phyloP scores from a whole-genome alignment of 2,888 invertebrate genomes.

The Torymus aiolomorphi region DNA sequence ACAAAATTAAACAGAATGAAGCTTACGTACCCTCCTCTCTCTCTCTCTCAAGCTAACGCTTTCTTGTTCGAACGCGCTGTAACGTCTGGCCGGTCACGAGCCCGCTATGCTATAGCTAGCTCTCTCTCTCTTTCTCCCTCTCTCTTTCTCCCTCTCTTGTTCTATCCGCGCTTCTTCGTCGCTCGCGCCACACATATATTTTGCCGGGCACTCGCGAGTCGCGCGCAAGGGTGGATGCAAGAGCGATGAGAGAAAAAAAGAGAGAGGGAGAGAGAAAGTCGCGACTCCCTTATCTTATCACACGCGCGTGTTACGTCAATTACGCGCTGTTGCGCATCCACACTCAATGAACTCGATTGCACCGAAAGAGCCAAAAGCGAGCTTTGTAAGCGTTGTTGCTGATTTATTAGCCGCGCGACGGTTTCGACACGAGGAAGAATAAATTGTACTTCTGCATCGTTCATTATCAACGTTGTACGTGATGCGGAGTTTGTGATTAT shows the following conservation, averaged over 20 bases:
- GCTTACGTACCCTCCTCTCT: too few relatives aligned
- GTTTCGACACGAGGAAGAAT: too few relatives aligned
- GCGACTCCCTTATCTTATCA: constrained; percentile 36
- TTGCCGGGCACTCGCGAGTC: neutral
- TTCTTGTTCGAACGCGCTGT: too few relatives aligned
- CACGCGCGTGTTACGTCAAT: constrained; percentile 45
- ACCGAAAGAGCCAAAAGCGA: neutral
- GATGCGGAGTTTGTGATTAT: too few relatives aligned
- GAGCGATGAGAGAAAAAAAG: neutral
- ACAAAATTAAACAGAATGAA: too few relatives aligned
- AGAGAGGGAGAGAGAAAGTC: neutral
- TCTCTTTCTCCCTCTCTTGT: constrained; percentile 14
- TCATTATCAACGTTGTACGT: too few relatives aligned
- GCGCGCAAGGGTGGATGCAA: neutral
- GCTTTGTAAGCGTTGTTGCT: too few relatives aligned
- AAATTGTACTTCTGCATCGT: too few relatives aligned
- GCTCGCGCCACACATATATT: neutral
- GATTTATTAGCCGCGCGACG: too few relatives aligned
- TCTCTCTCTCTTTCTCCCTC: constrained; percentile 1
- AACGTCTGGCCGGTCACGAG: too few relatives aligned
- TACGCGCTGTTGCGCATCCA: constrained; percentile 11
- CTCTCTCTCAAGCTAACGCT: too few relatives aligned
- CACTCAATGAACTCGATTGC: constrained; percentile 39
- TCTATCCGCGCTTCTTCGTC: constrained; percentile 1
- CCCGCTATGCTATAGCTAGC: neutral